phyloP scores from a whole-genome alignment of 2,797 vertebrate species.

The Eulemur coronatus region DNA sequence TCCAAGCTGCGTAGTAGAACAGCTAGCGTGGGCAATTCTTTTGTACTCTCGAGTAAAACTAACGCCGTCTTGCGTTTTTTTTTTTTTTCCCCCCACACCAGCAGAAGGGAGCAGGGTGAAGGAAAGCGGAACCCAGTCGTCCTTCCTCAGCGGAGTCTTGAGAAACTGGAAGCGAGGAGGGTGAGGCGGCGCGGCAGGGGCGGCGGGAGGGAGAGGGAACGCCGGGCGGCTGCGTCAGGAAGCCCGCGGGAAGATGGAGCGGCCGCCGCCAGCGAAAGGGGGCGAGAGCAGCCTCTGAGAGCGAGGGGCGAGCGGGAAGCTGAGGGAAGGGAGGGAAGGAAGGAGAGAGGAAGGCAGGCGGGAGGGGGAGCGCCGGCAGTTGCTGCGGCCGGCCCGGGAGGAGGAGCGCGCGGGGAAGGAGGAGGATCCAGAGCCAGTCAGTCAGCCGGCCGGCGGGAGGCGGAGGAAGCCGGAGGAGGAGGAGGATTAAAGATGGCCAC shows the following conservation, averaged over 20 bases:
- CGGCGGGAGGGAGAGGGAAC: background rate
- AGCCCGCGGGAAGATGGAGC: background rate
- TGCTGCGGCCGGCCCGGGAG: slow-evolving; percentile 52
- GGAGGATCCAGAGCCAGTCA: slow-evolving; percentile 79
- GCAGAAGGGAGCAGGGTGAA: background rate
- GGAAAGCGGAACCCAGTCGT: background rate
- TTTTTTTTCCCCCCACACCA: too few relatives aligned
- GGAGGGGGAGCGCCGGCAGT: background rate
- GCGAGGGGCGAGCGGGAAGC: background rate
- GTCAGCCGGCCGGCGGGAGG: slow-evolving; percentile 68
- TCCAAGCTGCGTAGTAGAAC: background rate
- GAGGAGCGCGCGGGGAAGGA: slow-evolving; percentile 68
- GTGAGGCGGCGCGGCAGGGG: background rate
- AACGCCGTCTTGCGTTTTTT: background rate
- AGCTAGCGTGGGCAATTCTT: slow-evolving; percentile 34
- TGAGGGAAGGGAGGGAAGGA: background rate
- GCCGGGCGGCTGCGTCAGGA: background rate
- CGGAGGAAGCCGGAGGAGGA: slow-evolving; percentile 64
- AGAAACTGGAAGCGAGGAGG: background rate
- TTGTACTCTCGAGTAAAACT: background rate
- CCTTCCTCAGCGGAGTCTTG: background rate
- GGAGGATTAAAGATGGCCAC: slow-evolving; percentile 84
- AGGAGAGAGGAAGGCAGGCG: slow-evolving; percentile 30
- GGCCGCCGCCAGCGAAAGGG: background rate
- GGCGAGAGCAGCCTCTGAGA: rapidly evolving